A percentile compares a stretch with the other conserved stretches of the same genome.
Conservation (phyloP, 1,140 invertebrate species). For the Gonatopus flavifemur region DNA sequence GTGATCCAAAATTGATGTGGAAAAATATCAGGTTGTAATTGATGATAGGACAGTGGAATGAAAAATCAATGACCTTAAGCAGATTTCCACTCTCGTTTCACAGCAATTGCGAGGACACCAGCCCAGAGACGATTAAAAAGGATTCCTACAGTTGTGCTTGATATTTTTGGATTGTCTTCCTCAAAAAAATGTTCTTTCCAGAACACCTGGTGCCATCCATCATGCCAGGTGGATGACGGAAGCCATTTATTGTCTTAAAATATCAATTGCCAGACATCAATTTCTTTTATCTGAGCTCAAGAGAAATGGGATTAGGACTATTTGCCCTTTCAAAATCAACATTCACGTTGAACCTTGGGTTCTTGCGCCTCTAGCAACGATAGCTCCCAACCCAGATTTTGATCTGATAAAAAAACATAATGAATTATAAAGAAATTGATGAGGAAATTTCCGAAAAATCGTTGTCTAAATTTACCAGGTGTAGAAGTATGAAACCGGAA, state of each 20-base stretch:
- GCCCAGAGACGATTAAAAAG: constrained; percentile 32
- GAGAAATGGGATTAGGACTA: neutral
- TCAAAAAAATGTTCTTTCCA: constrained; percentile 29
- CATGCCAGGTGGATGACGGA: constrained; percentile 40
- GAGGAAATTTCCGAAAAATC: neutral
- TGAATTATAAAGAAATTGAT: neutral
- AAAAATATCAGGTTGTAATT: too few relatives aligned
- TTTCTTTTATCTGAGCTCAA: too few relatives aligned
- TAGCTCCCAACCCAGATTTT: neutral
- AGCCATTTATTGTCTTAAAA: constrained; percentile 46
- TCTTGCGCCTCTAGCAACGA: neutral
- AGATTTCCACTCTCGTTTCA: too few relatives aligned
- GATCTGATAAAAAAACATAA: neutral
- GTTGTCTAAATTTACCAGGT: too few relatives aligned
- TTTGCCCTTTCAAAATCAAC: neutral
- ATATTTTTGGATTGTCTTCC: neutral
- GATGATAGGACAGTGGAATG: too few relatives aligned
- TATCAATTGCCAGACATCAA: constrained; percentile 5
- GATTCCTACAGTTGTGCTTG: constrained; percentile 30
- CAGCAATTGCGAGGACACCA: too few relatives aligned
- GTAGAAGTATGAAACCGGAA: too few relatives aligned
- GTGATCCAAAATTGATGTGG: too few relatives aligned
- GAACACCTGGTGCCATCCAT: constrained; percentile 40
- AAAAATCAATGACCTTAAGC: too few relatives aligned
- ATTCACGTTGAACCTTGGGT: neutral